Conservation (phyloP, 2,888 invertebrate genomes). For the Coecobrya sp. region DNA sequence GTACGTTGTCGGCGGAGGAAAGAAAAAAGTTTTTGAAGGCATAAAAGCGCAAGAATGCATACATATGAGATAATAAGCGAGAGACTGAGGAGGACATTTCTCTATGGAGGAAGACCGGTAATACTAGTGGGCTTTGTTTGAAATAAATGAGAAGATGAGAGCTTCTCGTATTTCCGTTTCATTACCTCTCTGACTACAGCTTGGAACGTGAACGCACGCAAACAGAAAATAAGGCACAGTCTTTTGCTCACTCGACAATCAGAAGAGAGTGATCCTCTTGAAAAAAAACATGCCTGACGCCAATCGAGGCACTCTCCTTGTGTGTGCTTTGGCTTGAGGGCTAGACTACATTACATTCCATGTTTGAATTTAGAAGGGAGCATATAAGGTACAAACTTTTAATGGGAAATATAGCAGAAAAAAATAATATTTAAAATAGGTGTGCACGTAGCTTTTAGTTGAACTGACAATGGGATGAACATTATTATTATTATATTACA, state of each 20-base stretch:
- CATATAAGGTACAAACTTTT: slow-evolving; percentile 16
- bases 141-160: slow-evolving; percentile 71
- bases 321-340: background rate
- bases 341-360: background rate
- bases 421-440: background rate
- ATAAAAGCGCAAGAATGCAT: slow-evolving; percentile 53
- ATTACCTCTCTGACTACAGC: slow-evolving; percentile 54
- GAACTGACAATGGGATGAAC: background rate
- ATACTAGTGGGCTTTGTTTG: slow-evolving; percentile 69
- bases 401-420: background rate
- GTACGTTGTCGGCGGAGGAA: background rate
- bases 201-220: background rate
- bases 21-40: background rate
- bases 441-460: background rate
- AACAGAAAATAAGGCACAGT: slow-evolving; percentile 1
- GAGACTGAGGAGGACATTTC: background rate
- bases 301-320: background rate
- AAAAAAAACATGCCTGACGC: background rate
- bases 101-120: slow-evolving; percentile 18
- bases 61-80: slow-evolving; percentile 52
- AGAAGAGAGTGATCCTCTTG: background rate
- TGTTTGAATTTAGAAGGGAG: slow-evolving; percentile 6
- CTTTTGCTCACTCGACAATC: background rate
- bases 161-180: slow-evolving; percentile 70
- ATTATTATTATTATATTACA: background rate